Evolutionary conservation across 2,888 invertebrate genomes (phyloP), one percentile per base, ranked within the genome.

Genomic region (Thereva nobilitata): DNA sequence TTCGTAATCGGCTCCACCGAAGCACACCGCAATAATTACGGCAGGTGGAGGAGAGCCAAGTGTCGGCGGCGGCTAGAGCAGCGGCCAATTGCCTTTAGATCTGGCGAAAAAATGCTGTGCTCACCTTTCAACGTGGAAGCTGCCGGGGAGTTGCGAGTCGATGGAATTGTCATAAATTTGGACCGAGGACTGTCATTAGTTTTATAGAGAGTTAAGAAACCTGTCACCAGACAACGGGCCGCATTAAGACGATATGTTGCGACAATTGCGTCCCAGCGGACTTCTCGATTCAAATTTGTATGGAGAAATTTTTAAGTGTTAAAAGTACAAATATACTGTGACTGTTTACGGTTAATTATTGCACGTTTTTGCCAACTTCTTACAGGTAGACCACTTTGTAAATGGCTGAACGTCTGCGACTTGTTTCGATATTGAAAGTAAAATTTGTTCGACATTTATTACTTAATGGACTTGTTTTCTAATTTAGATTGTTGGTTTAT

Each of bases 271-370:
- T 34, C 41, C 37, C 12, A 37, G 47, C 47, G 35, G 47, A 59
- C 45, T 59, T 47, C 47, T 59, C 37, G 41, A 38, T 59, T 59
- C 35, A 59, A 59, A 59, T 59, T 37, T 12, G 47, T 7, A 59
- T 40, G 61, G 61, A 50, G 61, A 50, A 61, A 61, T 49, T 61
- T 61, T 61, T 50, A 61, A 61, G 61, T 61, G 61, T 61, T 61
- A 61, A 61, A 61, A 61, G 50, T 61, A 61, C 61, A 61, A 61
- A 61, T 61, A 50, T 61, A 41, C 61, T 34, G 41, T 9, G 4
- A 45, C 61, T 61, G 23, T 50, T 61, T 61, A 61, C 38, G 61
- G 61, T 41, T 61, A 61, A 61, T 61, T 61, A 61, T 61, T 61
- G 61, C 61, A 50, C 61, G 50, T 61, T 61, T 50, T 61, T 61